Base-by-base conservation (phyloP, 2,113 vertebrate species). In the Dunckerocampus dactyliophorus region DNA sequence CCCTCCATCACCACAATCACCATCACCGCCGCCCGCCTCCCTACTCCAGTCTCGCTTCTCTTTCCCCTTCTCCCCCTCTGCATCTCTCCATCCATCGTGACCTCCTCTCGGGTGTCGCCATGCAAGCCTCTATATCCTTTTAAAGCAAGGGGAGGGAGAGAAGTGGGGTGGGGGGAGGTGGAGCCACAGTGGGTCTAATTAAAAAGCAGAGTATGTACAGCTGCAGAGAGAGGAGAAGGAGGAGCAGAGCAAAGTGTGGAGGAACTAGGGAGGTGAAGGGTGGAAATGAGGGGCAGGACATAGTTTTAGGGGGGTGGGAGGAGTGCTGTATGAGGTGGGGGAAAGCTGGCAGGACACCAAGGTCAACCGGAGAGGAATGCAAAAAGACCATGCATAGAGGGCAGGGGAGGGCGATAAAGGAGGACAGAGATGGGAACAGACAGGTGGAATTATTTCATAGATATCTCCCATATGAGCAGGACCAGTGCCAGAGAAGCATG, bases 171-270 rank as follows among this genome's bases (percentile, higher is more conserved):
- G 50, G 31, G 50, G 37, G 71, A 59, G 70, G 84, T 65, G 87
- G 86, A 80, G 87, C 75, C 56, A 72, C 66, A 51, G 84, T 78
- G 79, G 80, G 60, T 69, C 88, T 89, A 89, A 90, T 91, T 89
- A 91, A 90, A 91, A 88, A 89, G 85, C 82, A 88, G 85, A 89
- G 85, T 88, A 88, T 82, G 85, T 85, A 82, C 81, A 84, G 86
- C 81, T 86, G 87, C 83, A 85, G 82, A 81, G 80, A 83, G 81
- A 59, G 58, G 65, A 62, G 70, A 65, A 79, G 68, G 78, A 78
- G 68, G 24, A 60, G 65, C 60, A 59, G 69, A 59, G 71, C 55
- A 63, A 51, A 63, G 56, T 54, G 47, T 49, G 69, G 51, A 49
- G 78, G 66, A 71, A 64, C 76, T 59, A 57, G 34, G 62, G 71